phyloP scores from a whole-genome alignment of 2,113 vertebrate genomes.

The Macquaria australasica region DNA sequence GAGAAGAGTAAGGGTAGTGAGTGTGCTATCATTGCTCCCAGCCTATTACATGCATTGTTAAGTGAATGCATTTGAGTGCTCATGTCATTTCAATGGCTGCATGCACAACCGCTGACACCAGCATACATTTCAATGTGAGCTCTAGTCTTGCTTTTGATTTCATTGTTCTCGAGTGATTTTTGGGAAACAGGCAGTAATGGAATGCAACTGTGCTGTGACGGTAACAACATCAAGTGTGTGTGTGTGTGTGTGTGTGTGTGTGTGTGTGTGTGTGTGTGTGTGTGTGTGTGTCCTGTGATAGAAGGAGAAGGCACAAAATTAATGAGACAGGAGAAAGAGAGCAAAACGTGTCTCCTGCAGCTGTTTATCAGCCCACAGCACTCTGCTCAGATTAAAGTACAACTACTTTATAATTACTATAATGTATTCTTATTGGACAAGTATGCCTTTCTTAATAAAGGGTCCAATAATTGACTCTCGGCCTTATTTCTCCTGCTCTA shows the following conservation, averaged over 20 bases:
- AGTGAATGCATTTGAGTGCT: neutral
- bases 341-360: constrained; percentile 22
- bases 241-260: neutral
- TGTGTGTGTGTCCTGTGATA: neutral
- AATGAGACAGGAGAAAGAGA: constrained; percentile 42
- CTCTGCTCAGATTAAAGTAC: constrained; percentile 62
- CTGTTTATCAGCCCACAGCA: constrained; percentile 66
- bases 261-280: constrained; percentile 23
- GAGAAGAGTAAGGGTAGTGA: neutral
- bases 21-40: neutral
- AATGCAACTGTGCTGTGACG: constrained; percentile 8
- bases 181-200: constrained; percentile 24
- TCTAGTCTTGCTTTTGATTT: constrained; percentile 5
- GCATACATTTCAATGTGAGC: constrained; percentile 9
- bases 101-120: constrained; percentile 8
- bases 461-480: constrained; percentile 58
- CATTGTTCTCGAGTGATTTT: constrained; percentile 33
- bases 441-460: constrained; percentile 48
- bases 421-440: constrained; percentile 54
- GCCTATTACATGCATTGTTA: neutral
- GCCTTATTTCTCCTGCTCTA: neutral
- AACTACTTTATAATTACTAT: constrained; percentile 62
- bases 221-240: constrained; percentile 15
- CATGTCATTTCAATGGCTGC: neutral
- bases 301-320: constrained; percentile 14